These are phyloP conservation scores for Thymelicus sylvestris DNA, from an alignment of 2,888 invertebrate species.

Conservation along the genomic window DNA sequence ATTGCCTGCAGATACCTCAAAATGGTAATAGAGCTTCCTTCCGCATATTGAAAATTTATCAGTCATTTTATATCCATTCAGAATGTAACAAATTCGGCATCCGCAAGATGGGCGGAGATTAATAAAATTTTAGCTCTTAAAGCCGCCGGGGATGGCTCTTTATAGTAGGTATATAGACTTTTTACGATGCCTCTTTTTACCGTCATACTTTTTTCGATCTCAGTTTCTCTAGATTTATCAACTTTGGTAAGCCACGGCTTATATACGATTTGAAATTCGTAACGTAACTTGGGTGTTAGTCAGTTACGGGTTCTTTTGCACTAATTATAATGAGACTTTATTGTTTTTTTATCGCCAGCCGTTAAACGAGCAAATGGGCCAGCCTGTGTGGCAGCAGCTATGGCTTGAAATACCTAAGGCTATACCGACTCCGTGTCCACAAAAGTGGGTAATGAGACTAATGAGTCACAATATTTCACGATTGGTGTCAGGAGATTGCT, in stretches of 20 bases:
- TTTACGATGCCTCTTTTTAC: conserved; percentile 75
- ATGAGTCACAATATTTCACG: too few species aligned
- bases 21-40: conserved; percentile 6
- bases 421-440: too few species aligned
- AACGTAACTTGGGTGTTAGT: background rate
- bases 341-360: too few species aligned
- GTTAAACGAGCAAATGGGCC: too few species aligned
- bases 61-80: conserved; percentile 64
- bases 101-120: conserved; percentile 69
- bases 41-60: conserved; percentile 52
- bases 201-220: conserved; percentile 76
- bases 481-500: too few species aligned
- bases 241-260: conserved; percentile 55
- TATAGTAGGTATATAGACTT: conserved; percentile 76
- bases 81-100: conserved; percentile 65
- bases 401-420: too few species aligned
- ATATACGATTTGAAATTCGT: background rate
- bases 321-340: too few species aligned
- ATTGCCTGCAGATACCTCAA: too few species aligned
- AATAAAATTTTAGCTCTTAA: conserved; percentile 75
- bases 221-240: conserved; percentile 71
- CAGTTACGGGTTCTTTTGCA: too few species aligned
- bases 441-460: too few species aligned
- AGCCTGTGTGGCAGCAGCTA: too few species aligned
- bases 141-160: conserved; percentile 71